Conservation (phyloP, 2,797 vertebrate species). For the Xenopus petersii region DNA sequence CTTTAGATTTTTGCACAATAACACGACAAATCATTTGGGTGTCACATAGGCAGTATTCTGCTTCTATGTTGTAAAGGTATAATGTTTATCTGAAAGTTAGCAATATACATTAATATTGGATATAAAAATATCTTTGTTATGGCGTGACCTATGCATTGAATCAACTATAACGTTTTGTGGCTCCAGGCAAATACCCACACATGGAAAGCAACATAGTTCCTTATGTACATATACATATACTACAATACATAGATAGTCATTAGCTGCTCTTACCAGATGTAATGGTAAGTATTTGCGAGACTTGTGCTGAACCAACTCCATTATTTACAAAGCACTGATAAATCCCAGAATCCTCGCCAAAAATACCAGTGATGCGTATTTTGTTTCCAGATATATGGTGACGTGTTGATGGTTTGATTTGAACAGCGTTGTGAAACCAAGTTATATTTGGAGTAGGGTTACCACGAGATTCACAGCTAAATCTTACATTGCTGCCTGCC, state of each 20-base stretch:
- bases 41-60: too few species aligned
- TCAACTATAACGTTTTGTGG: too few species aligned
- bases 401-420: conserved; percentile 63
- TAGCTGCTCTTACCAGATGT: conserved; percentile 68
- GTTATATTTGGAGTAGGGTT: conserved; percentile 75
- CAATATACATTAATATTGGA: too few species aligned
- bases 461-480: conserved; percentile 71
- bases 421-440: conserved; percentile 82
- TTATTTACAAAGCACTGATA: conserved; percentile 88
- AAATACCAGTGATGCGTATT: conserved; percentile 64
- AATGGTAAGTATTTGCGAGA: conserved; percentile 71
- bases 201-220: too few species aligned
- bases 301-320: conserved; percentile 74
- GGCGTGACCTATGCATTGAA: too few species aligned
- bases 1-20: too few species aligned
- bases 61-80: too few species aligned
- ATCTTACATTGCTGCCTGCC: conserved; percentile 62
- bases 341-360: conserved; percentile 72
- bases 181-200: too few species aligned
- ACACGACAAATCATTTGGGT: too few species aligned
- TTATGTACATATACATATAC: too few species aligned
- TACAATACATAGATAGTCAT: background rate
- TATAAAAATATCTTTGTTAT: too few species aligned
- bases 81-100: too few species aligned
- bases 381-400: conserved; percentile 61